Base-by-base conservation (phyloP, 1,140 invertebrate species). In the Calliphora vicina region DNA sequence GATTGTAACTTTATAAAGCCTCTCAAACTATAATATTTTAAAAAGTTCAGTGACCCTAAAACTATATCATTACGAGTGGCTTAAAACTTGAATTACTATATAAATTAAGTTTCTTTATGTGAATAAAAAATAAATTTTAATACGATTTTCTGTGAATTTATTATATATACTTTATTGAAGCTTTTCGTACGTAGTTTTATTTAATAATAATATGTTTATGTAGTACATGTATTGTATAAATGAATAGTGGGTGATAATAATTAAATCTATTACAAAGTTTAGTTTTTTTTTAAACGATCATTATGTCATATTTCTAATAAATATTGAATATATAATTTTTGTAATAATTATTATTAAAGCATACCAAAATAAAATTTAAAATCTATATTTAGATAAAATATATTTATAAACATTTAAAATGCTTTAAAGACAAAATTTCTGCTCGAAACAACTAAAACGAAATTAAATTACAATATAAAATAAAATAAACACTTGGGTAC, bases 371-470 rank as follows among this genome's bases (percentile, higher is more conserved):
- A 27, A 81, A 61, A 27, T 81, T 15, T 8, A 23, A 29, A 81
- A 50, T 45, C 12, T 57, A 50, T n/a, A n/a, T n/a, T n/a, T n/a
- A n/a, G n/a, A n/a, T 50, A 72, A 72, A 72, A 1, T 29, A 74
- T 29, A 74, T 15, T 12, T n/a, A n/a, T 43, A 78, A 78, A 78
- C 74, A 78, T 78, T 78, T 78, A 78, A 78, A 78, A 78, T 78
- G 74, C 72, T 78, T 78, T 78, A 78, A 78, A 20, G 42, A 78
- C 17, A 23, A 78, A 43, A 43, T 35, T 35, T 35, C 29, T 50
- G 4, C 45, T 6, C 4, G 12, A 13, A 50, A 35, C 29, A 78
- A 78, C 20, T 78, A 43, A 45, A 45, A 73, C 13, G 72, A 29
- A 73, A 74, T 17, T 43, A 78, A 23, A 43, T 27, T 67, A 67